phyloP scores from a whole-genome alignment of 2,113 vertebrate species.

The Forbesichthys papilliferus region DNA sequence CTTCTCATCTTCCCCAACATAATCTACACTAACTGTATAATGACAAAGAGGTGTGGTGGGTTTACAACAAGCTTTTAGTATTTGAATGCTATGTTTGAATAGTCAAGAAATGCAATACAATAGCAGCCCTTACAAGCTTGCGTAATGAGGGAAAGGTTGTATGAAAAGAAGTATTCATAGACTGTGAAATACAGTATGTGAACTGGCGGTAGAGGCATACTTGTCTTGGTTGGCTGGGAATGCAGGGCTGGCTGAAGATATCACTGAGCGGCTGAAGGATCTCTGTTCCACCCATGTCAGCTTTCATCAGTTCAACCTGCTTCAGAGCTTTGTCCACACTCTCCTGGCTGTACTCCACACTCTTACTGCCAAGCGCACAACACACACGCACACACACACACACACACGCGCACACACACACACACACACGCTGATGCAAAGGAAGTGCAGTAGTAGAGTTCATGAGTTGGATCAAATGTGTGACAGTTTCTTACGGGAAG shows the following conservation, averaged over 20 bases:
- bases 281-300: slow-evolving; percentile 81
- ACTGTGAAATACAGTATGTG: not conserved
- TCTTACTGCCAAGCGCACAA: slow-evolving; percentile 66
- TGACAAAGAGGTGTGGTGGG: not conserved
- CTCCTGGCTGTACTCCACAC: slow-evolving; percentile 79
- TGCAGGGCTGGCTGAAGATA: slow-evolving; percentile 75
- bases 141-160: not conserved
- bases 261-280: slow-evolving; percentile 74
- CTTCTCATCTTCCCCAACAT: not conserved
- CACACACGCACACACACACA: slow-evolving; percentile 7
- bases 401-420: not conserved
- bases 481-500: slow-evolving; percentile 67
- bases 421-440: not conserved
- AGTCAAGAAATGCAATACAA: too few relatives aligned
- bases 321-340: slow-evolving; percentile 77
- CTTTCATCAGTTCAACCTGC: slow-evolving; percentile 61
- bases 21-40: not conserved
- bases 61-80: not conserved
- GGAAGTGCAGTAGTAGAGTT: not conserved
- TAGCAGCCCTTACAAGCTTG: not conserved
- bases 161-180: not conserved
- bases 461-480: not conserved
- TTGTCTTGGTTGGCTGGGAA: slow-evolving; percentile 74
- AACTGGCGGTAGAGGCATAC: slow-evolving; percentile 51
- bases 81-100: not conserved